These are phyloP conservation scores for Rhodinocichla rosea DNA, from an alignment of 2,113 vertebrate species.

Conservation along the genomic window DNA sequence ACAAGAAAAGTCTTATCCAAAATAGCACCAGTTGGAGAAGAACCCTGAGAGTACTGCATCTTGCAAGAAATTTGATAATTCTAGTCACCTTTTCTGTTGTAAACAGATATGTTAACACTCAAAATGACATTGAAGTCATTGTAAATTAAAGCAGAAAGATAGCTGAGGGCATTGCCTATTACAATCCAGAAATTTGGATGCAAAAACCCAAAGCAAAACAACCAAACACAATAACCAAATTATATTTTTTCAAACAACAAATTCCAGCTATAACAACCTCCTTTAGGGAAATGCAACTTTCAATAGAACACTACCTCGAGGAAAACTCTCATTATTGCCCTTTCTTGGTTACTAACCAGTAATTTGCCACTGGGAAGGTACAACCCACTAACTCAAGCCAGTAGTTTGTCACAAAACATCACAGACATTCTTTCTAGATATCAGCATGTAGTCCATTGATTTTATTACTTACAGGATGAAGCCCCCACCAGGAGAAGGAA, in stretches of 20 bases:
- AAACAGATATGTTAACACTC: background rate
- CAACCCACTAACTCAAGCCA: background rate
- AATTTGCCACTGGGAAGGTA: constrained; percentile 27
- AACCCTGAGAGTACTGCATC: background rate
- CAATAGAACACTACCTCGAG: background rate
- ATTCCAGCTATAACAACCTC: background rate
- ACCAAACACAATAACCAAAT: background rate
- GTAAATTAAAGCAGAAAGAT: background rate
- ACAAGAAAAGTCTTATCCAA: background rate
- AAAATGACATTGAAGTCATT: background rate
- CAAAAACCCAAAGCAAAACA: background rate
- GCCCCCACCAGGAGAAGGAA: background rate
- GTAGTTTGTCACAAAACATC: constrained; percentile 23
- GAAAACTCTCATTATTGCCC: background rate
- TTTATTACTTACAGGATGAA: background rate
- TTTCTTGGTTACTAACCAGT: background rate
- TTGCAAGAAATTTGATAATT: background rate
- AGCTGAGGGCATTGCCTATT: background rate
- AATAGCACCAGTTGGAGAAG: background rate
- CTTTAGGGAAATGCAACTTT: background rate
- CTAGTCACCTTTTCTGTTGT: background rate
- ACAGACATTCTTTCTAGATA: background rate
- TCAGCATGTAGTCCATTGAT: background rate
- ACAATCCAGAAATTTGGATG: background rate
- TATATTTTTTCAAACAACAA: background rate